Conservation (phyloP, 2,888 invertebrate genomes). For the Cerastis leucographa region DNA sequence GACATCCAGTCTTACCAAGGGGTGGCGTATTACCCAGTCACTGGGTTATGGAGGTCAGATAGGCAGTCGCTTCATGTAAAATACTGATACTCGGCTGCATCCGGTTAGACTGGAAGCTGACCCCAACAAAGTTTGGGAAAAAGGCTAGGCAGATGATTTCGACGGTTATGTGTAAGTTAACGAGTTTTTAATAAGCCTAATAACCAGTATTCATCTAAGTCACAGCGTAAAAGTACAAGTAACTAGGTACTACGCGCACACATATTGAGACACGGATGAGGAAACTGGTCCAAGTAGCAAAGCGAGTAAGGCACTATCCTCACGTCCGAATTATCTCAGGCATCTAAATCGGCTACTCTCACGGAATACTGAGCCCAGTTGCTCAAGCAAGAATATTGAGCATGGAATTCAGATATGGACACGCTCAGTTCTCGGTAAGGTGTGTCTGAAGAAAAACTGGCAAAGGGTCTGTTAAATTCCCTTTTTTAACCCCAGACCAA, state of each 20-base stretch:
- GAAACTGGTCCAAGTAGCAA: constrained; percentile 48
- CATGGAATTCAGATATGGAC: constrained; percentile 23
- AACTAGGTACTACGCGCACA: constrained; percentile 1
- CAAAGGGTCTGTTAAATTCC: not conserved
- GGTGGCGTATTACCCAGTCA: no score
- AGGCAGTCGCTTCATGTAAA: no score
- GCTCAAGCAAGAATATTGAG: constrained; percentile 46
- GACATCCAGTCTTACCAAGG: no score
- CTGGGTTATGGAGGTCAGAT: no score
- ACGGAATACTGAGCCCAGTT: constrained; percentile 53
- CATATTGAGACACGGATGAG: constrained; percentile 51
- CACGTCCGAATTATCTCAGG: constrained; percentile 56
- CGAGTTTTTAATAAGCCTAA: not conserved
- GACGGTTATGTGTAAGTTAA: no score
- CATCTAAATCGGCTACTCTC: constrained; percentile 53
- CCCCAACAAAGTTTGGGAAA: no score
- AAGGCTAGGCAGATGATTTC: no score
- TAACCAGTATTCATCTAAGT: not conserved
- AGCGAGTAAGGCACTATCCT: constrained; percentile 43
- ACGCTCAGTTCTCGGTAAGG: not conserved
- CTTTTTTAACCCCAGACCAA: no score
- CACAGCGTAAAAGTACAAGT: not conserved
- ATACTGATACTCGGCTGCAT: no score
- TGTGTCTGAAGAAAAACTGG: not conserved
- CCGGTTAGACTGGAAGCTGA: no score